Evolutionary conservation across 2,797 vertebrate genomes (phyloP).

Genomic region (Cryptoblepharus egeriae): DNA sequence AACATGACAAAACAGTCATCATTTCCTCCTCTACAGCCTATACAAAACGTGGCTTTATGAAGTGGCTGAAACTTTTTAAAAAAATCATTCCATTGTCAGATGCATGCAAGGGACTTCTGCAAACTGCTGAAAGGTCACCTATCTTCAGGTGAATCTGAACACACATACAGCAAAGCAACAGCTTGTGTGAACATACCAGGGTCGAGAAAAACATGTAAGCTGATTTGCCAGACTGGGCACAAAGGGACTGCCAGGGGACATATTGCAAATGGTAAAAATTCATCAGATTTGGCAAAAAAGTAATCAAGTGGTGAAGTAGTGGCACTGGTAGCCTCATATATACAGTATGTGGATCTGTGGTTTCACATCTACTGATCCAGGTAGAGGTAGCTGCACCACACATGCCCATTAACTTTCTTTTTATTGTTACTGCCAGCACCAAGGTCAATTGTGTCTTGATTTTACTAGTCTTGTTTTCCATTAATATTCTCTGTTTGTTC

Average conservation of each 20-base stretch:
- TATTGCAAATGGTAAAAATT: neutral
- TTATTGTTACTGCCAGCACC: neutral
- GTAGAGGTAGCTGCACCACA: no score
- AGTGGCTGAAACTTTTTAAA: slow-evolving; percentile 8
- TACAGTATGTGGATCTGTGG: no score
- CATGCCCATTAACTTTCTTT: no score
- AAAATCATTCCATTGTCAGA: slow-evolving; percentile 33
- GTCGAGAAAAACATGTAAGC: slow-evolving; percentile 25
- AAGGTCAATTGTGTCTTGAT: no score
- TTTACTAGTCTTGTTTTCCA: no score
- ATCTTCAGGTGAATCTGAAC: neutral
- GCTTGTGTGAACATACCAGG: neutral
- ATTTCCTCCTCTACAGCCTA: slow-evolving; percentile 67
- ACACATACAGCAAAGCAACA: slow-evolving; percentile 13
- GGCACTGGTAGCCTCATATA: no score
- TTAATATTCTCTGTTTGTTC: no score
- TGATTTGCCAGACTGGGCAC: neutral
- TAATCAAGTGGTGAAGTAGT: neutral
- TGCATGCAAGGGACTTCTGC: neutral
- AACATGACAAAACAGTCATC: slow-evolving; percentile 12
- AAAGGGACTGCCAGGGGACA: neutral
- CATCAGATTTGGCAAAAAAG: neutral
- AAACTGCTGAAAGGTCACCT: neutral
- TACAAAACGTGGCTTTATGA: slow-evolving; percentile 25
- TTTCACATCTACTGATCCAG: no score